Evolutionary conservation across 1,140 invertebrate species (phyloP).

Genomic region (Stegodyphus mimosarum): DNA sequence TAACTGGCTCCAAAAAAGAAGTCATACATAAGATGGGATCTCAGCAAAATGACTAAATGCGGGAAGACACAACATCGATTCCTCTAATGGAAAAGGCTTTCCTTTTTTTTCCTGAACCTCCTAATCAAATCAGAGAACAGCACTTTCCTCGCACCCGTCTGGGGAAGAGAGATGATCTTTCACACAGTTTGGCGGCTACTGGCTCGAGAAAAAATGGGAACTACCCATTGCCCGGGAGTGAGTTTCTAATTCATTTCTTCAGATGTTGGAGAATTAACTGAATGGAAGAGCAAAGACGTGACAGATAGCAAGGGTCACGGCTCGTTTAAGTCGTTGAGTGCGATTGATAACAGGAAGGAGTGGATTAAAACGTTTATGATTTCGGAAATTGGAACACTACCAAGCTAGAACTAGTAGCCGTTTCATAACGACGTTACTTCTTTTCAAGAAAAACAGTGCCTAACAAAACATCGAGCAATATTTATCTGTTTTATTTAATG

Average conservation of each 20-base stretch:
- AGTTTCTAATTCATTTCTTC: constrained; percentile 20
- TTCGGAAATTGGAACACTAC: constrained; percentile 1
- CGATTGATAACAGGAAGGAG: constrained; percentile 7
- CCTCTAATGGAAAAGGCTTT: constrained; percentile 30
- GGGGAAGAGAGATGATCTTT: neutral
- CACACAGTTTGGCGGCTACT: neutral
- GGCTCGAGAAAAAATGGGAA: neutral
- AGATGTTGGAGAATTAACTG: constrained; percentile 3
- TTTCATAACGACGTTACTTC: too few relatives aligned
- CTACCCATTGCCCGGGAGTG: neutral
- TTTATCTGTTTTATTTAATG: too few relatives aligned
- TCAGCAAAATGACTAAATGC: constrained; percentile 14
- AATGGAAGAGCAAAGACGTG: constrained; percentile 7
- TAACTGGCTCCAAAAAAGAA: too few relatives aligned
- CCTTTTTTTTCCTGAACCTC: constrained; percentile 10
- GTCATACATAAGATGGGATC: neutral
- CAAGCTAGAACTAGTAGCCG: too few relatives aligned
- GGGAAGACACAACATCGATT: constrained; percentile 22
- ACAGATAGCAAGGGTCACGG: constrained; percentile 10
- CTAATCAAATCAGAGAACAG: constrained; percentile 26
- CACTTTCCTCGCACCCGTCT: neutral
- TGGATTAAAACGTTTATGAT: constrained; percentile 30
- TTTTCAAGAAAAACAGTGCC: too few relatives aligned
- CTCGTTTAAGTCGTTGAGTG: constrained; percentile 18
- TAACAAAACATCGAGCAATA: too few relatives aligned